phyloP scores from a whole-genome alignment of 2,113 vertebrate genomes.

The Struthidea cinerea region DNA sequence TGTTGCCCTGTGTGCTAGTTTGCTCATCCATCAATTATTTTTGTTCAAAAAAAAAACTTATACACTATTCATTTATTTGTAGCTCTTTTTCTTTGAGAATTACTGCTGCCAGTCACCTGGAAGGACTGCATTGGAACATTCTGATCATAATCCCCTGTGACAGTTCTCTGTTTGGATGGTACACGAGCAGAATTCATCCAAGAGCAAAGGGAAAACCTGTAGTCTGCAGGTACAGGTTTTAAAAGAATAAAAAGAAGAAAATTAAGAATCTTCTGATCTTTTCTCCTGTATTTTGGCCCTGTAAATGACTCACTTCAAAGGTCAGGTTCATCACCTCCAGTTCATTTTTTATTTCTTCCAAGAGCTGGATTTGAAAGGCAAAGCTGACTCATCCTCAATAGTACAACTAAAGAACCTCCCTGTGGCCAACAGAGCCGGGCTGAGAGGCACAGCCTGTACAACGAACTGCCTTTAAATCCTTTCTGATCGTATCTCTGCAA shows the following conservation, averaged over 20 bases:
- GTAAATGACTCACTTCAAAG: not conserved
- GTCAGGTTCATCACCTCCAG: not conserved
- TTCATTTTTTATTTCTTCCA: not conserved
- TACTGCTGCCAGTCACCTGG: not conserved
- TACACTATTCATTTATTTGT: not conserved
- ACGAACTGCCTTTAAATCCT: not conserved
- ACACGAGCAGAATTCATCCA: not conserved
- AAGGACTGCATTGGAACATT: not conserved
- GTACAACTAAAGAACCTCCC: not conserved
- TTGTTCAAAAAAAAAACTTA: not conserved
- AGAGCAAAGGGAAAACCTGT: not conserved
- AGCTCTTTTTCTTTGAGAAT: not conserved
- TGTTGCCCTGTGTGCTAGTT: slow-evolving; percentile 11
- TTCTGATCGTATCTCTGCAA: not conserved
- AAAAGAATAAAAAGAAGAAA: not conserved
- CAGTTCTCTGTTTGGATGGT: not conserved
- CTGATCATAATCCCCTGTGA: not conserved
- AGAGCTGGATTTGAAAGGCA: not conserved
- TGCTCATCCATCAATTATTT: slow-evolving; percentile 47
- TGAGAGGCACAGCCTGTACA: not conserved
- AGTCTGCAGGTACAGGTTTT: not conserved
- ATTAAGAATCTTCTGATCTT: not conserved
- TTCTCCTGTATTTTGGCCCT: not conserved
- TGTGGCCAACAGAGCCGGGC: not conserved
- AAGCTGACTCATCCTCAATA: not conserved